phyloP scores from a whole-genome alignment of 2,888 invertebrate species.

The Phortica magna region DNA sequence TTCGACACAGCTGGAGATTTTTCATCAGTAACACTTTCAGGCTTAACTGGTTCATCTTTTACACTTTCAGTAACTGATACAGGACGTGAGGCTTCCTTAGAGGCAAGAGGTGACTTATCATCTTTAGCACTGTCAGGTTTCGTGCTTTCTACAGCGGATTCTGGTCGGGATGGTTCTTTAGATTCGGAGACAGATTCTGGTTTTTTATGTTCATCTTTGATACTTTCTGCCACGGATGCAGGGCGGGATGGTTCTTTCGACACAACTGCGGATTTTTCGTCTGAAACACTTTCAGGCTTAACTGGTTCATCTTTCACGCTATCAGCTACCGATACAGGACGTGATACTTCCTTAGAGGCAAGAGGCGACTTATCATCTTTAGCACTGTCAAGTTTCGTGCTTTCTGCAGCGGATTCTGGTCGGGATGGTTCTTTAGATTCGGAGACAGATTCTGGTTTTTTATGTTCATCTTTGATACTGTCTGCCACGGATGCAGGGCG shows the following conservation, averaged over 20 bases:
- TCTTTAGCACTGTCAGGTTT: conserved; percentile 35
- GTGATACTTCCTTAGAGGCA: conserved; percentile 26
- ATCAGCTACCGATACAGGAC: conserved; percentile 27
- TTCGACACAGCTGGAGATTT: conserved; percentile 45
- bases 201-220: conserved; percentile 30
- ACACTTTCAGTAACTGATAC: conserved; percentile 50
- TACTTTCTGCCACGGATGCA: conserved; percentile 50
- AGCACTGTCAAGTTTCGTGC: conserved; percentile 24
- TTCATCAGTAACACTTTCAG: conserved; percentile 42
- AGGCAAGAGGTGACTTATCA: conserved; percentile 41
- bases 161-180: conserved; percentile 65
- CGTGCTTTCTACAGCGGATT: conserved; percentile 43
- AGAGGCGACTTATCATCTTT: conserved; percentile 42
- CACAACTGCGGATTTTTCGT: conserved; percentile 43
- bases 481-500: conserved; percentile 40
- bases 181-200: conserved; percentile 1
- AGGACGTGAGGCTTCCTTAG: conserved; percentile 51
- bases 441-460: conserved; percentile 20
- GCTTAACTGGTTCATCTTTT: no score
- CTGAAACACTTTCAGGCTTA: conserved; percentile 30
- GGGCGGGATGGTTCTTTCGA: conserved; percentile 47
- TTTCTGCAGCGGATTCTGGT: conserved; percentile 42
- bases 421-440: conserved; percentile 39
- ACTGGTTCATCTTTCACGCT: conserved; percentile 34
- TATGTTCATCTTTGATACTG: conserved; percentile 33